Base-by-base conservation (phyloP, 2,888 invertebrate species). In the Ormyrus nitidulus region DNA sequence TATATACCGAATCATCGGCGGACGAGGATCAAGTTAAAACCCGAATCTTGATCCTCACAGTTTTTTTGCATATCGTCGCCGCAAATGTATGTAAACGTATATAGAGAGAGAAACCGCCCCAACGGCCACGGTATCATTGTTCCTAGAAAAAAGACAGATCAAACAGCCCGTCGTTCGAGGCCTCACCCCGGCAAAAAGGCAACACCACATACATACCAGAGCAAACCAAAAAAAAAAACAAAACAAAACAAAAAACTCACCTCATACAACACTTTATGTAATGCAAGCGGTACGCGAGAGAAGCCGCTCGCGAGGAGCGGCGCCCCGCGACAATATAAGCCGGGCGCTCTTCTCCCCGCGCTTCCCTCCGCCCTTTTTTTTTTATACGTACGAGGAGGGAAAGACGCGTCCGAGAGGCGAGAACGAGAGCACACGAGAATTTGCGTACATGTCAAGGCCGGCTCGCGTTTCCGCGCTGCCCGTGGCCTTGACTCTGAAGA, bases 151-250 rank as follows among this genome's bases (percentile, higher is more conserved):
- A 34, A 34, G 34, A 62, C 11, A 46, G 64, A 53, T 19, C 77
- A 81, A 82, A 71, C 81, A 34, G 34, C 34, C 34, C 34, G 34
- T 34, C 34, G 34, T 83, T 81, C 77, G 85, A 61, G 84, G 82
- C 86, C 86, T 84, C 85, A 85, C 86, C 87, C 86, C 84, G 83
- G 13, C 80, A 84, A 84, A 85, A 85, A 85, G 83, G 69, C 82
- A 85, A 82, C 34, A 70, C 83, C 84, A 85, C 34, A 34, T 34
- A 34, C 34, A 34, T 34, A 34, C 34, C 34, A 34, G 34, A 34
- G 34, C 34, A 34, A 34, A 34, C 34, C 34, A 48, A n/a, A 65
- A 51, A 65, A 65, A 46, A 1, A 70, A 19, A 46, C 19, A 19
- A 61, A 19, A 61, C 34, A 61, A 34, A 61, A 8, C 6, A 6